A percentile compares a stretch with the other conserved stretches of the same genome.
These are phyloP conservation scores for Apteryx mantelli DNA, from an alignment of 2,113 vertebrate genomes.

Conservation along the genomic window DNA sequence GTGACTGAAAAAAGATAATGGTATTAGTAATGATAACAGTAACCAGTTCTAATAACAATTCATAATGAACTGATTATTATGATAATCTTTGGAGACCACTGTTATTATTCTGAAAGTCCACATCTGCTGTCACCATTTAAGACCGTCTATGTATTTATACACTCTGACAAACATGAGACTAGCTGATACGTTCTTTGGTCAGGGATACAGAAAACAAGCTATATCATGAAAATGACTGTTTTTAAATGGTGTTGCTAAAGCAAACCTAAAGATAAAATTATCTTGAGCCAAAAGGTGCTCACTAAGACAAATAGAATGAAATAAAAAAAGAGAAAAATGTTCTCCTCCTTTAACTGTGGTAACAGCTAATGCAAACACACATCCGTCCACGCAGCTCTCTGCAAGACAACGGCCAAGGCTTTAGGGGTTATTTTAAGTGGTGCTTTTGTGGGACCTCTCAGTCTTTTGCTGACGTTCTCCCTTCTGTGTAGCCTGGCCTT, in stretches of 20 bases:
- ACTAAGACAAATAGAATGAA: not conserved
- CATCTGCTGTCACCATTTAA: not conserved
- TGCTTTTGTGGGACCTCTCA: not conserved
- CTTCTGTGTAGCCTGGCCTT: not conserved
- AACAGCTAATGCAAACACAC: not conserved
- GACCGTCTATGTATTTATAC: not conserved
- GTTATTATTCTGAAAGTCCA: not conserved
- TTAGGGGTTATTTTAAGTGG: not conserved
- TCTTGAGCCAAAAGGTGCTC: not conserved
- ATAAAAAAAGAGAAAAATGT: not conserved
- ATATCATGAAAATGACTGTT: accelerated
- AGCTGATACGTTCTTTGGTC: not conserved
- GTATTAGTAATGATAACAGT: not conserved
- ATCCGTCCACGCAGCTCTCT: not conserved
- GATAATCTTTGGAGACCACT: not conserved
- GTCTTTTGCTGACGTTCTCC: not conserved
- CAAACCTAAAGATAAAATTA: not conserved
- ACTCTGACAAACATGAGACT: not conserved
- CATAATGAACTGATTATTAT: not conserved
- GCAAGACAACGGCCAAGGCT: not conserved
- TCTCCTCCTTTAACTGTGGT: no score
- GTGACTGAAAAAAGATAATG: not conserved
- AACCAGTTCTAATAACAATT: not conserved
- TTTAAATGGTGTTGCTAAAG: not conserved
- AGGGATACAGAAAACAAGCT: not conserved